Evolutionary conservation across 2,797 vertebrate species (phyloP).

Genomic region (Cephalopachus bancanus): DNA sequence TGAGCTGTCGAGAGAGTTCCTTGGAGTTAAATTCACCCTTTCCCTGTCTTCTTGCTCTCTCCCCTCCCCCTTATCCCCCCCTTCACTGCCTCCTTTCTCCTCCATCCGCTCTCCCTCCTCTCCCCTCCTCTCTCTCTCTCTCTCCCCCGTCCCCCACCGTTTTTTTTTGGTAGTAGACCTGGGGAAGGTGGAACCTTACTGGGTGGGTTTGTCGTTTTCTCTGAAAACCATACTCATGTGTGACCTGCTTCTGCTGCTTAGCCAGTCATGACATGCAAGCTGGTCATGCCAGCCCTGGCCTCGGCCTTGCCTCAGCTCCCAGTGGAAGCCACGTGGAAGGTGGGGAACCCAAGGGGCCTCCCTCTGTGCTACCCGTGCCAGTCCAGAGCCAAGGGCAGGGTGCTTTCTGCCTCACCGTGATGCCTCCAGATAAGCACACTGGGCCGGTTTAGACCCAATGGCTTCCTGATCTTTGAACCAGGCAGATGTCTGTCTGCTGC

Average conservation of each 20-base stretch:
- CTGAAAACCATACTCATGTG: neutral
- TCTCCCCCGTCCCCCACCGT: too few relatives aligned
- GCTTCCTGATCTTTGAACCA: neutral
- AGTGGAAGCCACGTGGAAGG: neutral
- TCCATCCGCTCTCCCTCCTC: rapidly evolving
- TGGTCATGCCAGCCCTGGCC: neutral
- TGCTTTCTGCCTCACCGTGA: neutral
- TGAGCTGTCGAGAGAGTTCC: slow-evolving; percentile 68
- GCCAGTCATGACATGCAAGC: neutral
- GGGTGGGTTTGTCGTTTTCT: slow-evolving; percentile 40
- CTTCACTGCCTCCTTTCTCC: too few relatives aligned
- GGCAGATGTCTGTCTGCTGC: neutral
- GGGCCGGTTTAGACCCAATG: neutral
- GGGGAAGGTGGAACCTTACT: neutral
- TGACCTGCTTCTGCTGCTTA: neutral
- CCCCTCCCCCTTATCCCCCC: rapidly evolving
- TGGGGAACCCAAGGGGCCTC: neutral
- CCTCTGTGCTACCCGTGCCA: neutral
- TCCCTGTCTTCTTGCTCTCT: neutral
- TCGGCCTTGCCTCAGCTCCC: neutral
- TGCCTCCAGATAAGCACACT: neutral
- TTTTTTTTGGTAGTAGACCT: neutral
- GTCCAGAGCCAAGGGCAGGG: neutral
- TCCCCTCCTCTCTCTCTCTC: neutral
- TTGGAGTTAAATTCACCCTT: neutral